Evolutionary conservation across 2,113 vertebrate genomes (phyloP), one percentile per base, ranked within the genome.

Genomic region (Ia io): DNA sequence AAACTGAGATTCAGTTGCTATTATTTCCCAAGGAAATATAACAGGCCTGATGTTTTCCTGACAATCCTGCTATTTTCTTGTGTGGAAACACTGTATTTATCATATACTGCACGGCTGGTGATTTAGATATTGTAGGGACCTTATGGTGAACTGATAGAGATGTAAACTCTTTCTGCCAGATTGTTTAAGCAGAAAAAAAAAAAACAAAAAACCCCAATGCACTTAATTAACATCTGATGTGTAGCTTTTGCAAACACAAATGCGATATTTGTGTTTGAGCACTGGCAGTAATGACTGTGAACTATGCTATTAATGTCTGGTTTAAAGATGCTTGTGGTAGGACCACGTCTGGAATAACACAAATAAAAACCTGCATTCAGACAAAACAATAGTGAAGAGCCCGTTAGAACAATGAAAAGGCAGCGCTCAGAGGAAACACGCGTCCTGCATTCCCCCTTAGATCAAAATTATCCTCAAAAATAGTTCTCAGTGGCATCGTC

Each of bases 171-270:
- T 98, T 97, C 96, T 91, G 96, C 98, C 97, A 98, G 97, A 98
- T 97, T 98, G 96, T 96, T 98, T 97, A 97, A 96, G 95, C 95
- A 95, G 88, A 97, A 95, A 93, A 94, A 95, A 97, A 28, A 44
- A 94, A 88, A 90, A 96, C 95, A 93, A 94, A 96, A 97, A 47
- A 18, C 9, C 1, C 96, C 92, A 98, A 98, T 67, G 95, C 96
- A 98, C 95, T 96, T 98, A 98, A 98, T 98, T 98, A 98, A 98
- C 95, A 98, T 97, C 98, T 97, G 98, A 98, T 98, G 98, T 98
- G 98, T 97, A 97, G 97, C 97, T 98, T 98, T 97, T 95, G 84
- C 37, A 28, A 98, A 98, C 95, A 97, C 96, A 98, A 98, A 98
- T 97, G 97, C 96, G 98, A 93, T 98, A 98, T 98, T 98, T 98